Evolutionary conservation across 2,797 vertebrate species (phyloP).

Genomic region (Acanthurus leucopareius): DNA sequence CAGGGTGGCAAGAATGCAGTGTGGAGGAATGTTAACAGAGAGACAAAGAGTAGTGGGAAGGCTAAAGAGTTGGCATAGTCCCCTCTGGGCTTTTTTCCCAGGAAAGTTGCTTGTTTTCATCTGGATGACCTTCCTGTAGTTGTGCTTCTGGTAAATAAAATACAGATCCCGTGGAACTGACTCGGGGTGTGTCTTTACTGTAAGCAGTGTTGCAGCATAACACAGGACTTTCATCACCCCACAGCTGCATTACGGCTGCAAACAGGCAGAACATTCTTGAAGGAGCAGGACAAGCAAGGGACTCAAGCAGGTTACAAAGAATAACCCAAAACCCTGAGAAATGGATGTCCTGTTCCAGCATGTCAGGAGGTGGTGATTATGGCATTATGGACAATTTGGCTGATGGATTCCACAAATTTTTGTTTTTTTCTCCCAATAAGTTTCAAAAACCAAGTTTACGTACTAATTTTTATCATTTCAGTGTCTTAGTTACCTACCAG

Average conservation of each 20-base stretch:
- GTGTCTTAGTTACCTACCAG: too few species aligned
- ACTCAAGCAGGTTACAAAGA: not conserved
- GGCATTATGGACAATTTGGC: not conserved
- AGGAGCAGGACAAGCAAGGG: not conserved
- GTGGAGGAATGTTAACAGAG: constrained; percentile 60
- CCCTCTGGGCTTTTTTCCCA: constrained; percentile 11
- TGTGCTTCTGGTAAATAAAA: constrained; percentile 8
- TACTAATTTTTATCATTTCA: too few species aligned
- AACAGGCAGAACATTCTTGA: not conserved
- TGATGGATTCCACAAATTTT: not conserved
- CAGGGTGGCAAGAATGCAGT: constrained; percentile 49
- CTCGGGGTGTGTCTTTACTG: not conserved
- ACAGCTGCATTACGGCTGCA: not conserved
- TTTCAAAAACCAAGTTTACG: too few species aligned
- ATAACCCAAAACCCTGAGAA: not conserved
- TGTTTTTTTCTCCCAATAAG: too few species aligned
- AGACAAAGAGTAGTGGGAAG: constrained; percentile 58
- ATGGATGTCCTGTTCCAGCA: not conserved
- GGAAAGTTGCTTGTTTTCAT: constrained; percentile 49
- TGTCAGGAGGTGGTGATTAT: not conserved
- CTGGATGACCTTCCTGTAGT: constrained; percentile 5
- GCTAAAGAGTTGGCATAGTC: constrained; percentile 22
- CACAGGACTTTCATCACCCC: too few species aligned
- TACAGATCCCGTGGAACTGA: not conserved
- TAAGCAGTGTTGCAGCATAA: not conserved